A percentile compares a stretch with the other conserved stretches of the same genome.
These are phyloP conservation scores for Poecile montanus DNA, from an alignment of 2,797 vertebrate genomes.

Conservation along the genomic window DNA sequence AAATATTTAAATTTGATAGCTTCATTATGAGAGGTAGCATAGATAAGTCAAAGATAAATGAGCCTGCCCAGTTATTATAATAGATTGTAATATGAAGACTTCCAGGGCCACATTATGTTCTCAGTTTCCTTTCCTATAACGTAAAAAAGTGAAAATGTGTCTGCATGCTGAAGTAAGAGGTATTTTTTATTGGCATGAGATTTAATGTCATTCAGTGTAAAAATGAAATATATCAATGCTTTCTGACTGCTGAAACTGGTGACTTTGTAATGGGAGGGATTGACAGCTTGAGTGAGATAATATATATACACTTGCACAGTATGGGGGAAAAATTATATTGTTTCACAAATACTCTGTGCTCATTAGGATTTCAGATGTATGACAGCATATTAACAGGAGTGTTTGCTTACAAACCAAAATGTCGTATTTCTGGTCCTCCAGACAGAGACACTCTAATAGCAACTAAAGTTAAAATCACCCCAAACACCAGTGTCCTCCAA, in stretches of 20 bases:
- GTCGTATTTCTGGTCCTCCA: background rate
- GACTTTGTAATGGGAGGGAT: background rate
- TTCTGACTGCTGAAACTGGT: background rate
- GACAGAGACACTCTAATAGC: background rate
- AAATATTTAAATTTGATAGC: background rate
- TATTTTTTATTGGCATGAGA: background rate
- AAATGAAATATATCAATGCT: background rate
- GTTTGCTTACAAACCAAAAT: background rate
- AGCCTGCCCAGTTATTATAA: background rate
- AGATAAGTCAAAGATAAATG: background rate
- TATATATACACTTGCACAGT: background rate
- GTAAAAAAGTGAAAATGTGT: background rate
- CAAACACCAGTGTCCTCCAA: background rate
- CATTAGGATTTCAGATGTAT: background rate
- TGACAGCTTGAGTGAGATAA: background rate
- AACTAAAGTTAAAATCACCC: background rate
- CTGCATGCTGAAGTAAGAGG: background rate
- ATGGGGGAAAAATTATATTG: background rate
- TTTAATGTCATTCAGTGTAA: background rate
- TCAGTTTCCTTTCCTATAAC: background rate
- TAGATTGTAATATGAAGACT: background rate
- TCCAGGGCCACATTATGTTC: background rate
- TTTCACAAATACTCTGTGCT: background rate
- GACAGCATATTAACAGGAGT: background rate
- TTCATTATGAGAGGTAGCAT: background rate